Conservation (phyloP, 2,888 invertebrate species). For the Limnephilus lunatus region DNA sequence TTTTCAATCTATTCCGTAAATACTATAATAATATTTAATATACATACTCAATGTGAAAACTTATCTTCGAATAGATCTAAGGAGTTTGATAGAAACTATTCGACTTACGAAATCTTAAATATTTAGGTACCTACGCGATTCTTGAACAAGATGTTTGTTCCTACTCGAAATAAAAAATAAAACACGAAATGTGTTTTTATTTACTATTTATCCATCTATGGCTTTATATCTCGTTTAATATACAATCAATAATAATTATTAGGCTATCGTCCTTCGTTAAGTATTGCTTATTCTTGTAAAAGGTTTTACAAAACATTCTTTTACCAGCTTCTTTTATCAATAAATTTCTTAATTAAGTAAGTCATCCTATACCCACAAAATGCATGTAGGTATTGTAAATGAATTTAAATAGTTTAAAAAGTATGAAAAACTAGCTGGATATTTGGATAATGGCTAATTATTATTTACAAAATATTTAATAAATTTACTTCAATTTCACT, state of each 20-base stretch:
- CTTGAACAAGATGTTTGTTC: not conserved
- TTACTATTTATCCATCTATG: slow-evolving; percentile 50
- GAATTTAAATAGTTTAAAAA: not conserved
- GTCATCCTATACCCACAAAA: not conserved
- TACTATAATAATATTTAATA: not conserved
- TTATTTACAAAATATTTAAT: not conserved
- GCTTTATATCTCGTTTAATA: slow-evolving; percentile 35
- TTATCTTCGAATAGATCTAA: not conserved
- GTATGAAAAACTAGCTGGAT: not conserved
- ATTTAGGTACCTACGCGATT: not conserved
- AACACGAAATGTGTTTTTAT: not conserved
- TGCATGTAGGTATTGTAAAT: not conserved
- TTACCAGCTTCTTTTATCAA: not conserved
- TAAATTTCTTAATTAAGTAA: not conserved
- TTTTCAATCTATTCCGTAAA: not conserved
- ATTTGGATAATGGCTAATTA: not conserved
- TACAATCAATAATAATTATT: slow-evolving; percentile 4
- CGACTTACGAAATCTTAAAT: not conserved
- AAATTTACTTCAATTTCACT: not conserved
- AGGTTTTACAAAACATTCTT: not conserved
- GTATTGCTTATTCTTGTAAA: not conserved
- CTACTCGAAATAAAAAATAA: not conserved
- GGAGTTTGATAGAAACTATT: not conserved
- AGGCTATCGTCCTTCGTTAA: not conserved
- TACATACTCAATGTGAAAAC: not conserved